Conservation (phyloP, 35 echinoderm and acorn worm genomes). For the Holothuria glaberrima region DNA sequence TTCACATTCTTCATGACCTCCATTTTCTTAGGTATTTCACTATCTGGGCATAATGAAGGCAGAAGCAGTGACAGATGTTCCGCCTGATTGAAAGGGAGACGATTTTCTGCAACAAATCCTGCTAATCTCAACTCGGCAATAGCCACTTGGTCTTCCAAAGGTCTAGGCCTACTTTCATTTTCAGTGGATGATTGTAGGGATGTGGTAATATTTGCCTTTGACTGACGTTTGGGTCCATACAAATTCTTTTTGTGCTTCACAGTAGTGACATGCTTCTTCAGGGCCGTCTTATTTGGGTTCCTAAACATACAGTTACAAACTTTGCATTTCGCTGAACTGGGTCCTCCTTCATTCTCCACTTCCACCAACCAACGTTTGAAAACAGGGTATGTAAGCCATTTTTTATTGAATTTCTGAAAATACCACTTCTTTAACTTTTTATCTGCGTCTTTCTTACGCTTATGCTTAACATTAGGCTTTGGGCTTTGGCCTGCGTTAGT, state of each 20-base stretch:
- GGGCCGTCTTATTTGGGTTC: not conserved
- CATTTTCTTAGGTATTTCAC: slow-evolving; percentile 12
- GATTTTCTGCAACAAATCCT: not conserved
- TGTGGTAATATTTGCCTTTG: not conserved
- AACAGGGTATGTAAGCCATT: slow-evolving; percentile 1
- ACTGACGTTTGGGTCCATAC: not conserved
- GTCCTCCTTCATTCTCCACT: not conserved
- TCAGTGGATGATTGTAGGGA: no score
- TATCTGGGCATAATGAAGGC: slow-evolving; percentile 11
- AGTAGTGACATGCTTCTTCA: not conserved
- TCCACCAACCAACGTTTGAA: not conserved
- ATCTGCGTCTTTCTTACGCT: no score
- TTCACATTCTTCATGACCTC: not conserved
- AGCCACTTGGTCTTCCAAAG: not conserved
- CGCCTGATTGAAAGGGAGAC: not conserved
- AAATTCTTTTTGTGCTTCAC: not conserved
- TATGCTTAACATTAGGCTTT: no score
- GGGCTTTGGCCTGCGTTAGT: no score
- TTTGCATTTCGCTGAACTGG: slow-evolving; percentile 5
- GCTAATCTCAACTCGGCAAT: not conserved
- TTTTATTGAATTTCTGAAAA: not conserved
- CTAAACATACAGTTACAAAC: not conserved
- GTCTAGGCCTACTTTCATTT: no score
- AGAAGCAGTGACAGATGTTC: not conserved
- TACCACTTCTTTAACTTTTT: not conserved